phyloP scores from a whole-genome alignment of 1,140 invertebrate species.

The Meteorus sp. region DNA sequence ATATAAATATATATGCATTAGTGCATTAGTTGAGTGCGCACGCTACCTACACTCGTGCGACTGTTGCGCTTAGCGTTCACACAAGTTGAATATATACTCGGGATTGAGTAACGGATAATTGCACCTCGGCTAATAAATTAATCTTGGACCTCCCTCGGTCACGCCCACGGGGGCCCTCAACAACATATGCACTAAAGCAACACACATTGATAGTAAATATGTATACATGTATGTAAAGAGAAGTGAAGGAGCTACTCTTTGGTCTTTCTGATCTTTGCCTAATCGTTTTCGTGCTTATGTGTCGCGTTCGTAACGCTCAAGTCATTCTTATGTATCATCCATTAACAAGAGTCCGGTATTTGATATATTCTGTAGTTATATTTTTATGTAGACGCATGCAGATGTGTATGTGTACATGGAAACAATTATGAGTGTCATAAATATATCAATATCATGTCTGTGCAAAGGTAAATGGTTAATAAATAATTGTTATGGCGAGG shows the following conservation, averaged over 20 bases:
- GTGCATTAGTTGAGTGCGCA: background rate
- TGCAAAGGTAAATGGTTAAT: no score
- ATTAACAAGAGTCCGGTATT: no score
- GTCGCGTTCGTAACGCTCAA: conserved; percentile 12
- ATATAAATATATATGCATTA: background rate
- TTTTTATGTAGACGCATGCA: no score
- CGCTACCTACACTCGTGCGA: background rate
- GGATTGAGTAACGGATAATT: conserved; percentile 35
- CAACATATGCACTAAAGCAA: background rate
- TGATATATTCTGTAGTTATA: no score
- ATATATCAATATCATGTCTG: no score
- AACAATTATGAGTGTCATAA: no score
- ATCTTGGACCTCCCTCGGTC: conserved; percentile 32
- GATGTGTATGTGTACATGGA: no score
- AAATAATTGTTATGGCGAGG: no score
- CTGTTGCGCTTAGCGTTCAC: no score
- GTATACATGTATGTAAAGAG: no score
- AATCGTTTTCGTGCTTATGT: conserved; percentile 14
- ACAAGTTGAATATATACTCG: conserved; percentile 6
- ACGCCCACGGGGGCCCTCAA: conserved; percentile 26
- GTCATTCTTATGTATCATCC: background rate
- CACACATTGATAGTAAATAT: no score
- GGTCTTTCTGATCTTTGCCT: no score
- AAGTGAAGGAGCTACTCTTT: conserved; percentile 9
- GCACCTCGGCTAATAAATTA: conserved; percentile 31